Conservation (phyloP, 2,797 vertebrate species). For the Myotis vivesi region DNA sequence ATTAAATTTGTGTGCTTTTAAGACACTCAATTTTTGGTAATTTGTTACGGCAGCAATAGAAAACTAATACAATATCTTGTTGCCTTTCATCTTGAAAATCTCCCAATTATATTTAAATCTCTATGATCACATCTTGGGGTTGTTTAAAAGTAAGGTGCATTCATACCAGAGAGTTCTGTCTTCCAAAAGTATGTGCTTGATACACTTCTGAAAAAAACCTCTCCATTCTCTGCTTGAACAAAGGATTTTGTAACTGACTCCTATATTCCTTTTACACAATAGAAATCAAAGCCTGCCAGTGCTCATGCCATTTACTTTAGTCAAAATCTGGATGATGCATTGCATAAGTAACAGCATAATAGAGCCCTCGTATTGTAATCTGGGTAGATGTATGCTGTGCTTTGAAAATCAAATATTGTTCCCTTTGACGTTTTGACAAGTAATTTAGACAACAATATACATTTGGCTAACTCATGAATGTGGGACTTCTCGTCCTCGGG, state of each 20-base stretch:
- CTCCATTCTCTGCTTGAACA: conserved; percentile 50
- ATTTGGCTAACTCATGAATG: conserved; percentile 81
- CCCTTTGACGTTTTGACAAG: conserved; percentile 82
- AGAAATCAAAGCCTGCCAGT: conserved; percentile 57
- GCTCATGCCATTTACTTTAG: conserved; percentile 56
- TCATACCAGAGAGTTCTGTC: background rate
- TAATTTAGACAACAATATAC: conserved; percentile 80
- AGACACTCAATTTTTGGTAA: background rate
- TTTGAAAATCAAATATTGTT: conserved; percentile 83
- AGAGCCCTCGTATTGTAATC: conserved; percentile 74
- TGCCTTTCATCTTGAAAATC: background rate
- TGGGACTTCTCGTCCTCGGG: conserved; percentile 71
- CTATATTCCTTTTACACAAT: conserved; percentile 63
- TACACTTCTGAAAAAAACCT: conserved; percentile 17
- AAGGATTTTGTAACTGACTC: conserved; percentile 68
- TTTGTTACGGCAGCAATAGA: background rate
- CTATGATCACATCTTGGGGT: background rate
- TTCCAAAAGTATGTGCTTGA: conserved; percentile 44
- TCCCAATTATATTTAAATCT: background rate
- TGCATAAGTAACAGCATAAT: conserved; percentile 67
- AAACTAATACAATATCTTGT: background rate
- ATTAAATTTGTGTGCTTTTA: background rate
- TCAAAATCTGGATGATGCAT: conserved; percentile 56
- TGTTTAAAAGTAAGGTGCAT: background rate
- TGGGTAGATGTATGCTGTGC: conserved; percentile 67